These are phyloP conservation scores for Scaptomyza flava DNA, from an alignment of 2,888 invertebrate species.

Conservation along the genomic window DNA sequence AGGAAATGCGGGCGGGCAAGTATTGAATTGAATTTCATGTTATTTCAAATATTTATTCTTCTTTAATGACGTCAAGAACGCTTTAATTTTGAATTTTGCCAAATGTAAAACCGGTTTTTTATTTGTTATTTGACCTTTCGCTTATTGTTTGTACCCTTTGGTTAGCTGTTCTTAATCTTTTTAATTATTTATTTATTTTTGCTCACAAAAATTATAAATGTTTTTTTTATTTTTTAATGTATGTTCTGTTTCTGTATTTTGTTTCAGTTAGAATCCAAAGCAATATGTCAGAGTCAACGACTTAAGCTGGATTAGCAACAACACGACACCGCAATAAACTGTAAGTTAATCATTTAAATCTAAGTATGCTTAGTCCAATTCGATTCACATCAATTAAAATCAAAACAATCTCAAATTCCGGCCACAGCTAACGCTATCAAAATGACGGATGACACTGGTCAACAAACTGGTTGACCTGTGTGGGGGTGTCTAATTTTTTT, in stretches of 20 bases:
- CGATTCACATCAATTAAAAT: conserved; percentile 57
- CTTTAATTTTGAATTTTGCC: conserved; percentile 41
- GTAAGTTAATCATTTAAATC: conserved; percentile 59
- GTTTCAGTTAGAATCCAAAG: conserved; percentile 59
- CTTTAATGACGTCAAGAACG: conserved; percentile 43
- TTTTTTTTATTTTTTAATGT: conserved; percentile 27
- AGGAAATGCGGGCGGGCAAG: conserved; percentile 33
- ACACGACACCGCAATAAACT: conserved; percentile 37
- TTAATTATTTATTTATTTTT: conserved; percentile 60
- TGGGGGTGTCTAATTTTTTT: conserved; percentile 53
- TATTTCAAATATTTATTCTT: conserved; percentile 50
- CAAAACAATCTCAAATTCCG: conserved; percentile 26
- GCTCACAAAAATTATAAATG: conserved; percentile 30
- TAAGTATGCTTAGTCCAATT: conserved; percentile 47
- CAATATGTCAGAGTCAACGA: conserved; percentile 59
- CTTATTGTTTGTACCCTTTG: conserved; percentile 47
- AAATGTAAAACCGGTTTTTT: conserved; percentile 67
- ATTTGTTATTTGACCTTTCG: conserved; percentile 61
- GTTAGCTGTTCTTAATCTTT: conserved; percentile 56
- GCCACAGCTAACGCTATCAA: conserved; percentile 55
- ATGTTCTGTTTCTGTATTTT: conserved; percentile 28
- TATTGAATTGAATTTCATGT: conserved; percentile 58
- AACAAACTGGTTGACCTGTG: conserved; percentile 67
- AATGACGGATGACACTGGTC: conserved; percentile 70
- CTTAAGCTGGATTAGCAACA: conserved; percentile 53